A percentile compares a stretch with the other conserved stretches of the same genome.
phyloP scores from a whole-genome alignment of 2,888 invertebrate species.

The Chalcosyrphus nemorum region DNA sequence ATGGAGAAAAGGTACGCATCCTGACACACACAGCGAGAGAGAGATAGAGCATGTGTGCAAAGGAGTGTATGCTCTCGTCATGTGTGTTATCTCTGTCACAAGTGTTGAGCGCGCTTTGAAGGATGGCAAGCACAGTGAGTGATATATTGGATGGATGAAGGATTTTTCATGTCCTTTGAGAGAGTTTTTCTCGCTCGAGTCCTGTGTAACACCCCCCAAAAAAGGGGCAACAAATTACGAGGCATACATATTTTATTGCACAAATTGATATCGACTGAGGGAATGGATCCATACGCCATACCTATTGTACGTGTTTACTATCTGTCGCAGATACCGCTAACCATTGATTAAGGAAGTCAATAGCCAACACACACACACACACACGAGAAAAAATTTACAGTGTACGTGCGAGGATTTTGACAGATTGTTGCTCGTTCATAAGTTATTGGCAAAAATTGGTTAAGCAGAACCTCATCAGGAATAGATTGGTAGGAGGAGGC shows the following conservation, averaged over 20 bases:
- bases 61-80: neutral
- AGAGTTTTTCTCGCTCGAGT: conserved; percentile 32
- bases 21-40: neutral
- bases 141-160: conserved; percentile 29
- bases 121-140: conserved; percentile 13
- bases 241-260: conserved; percentile 45
- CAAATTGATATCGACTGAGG: conserved; percentile 30
- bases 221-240: conserved; percentile 40
- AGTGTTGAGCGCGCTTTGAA: conserved; percentile 20
- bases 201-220: neutral
- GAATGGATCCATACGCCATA: neutral
- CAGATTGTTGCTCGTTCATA: conserved; percentile 34
- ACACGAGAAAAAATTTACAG: conserved; percentile 15
- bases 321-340: conserved; percentile 25
- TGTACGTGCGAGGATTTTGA: conserved; percentile 26
- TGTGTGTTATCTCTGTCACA: conserved; percentile 7
- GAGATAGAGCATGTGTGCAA: neutral
- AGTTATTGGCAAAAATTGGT: conserved; percentile 14
- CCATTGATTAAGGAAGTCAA: conserved; percentile 43
- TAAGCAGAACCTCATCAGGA: neutral
- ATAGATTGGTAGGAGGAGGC: neutral
- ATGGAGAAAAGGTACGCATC: neutral
- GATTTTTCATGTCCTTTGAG: conserved; percentile 42
- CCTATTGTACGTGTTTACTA: conserved; percentile 5
- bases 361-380: too few relatives aligned